Evolutionary conservation across 2,797 vertebrate species (phyloP).

Genomic region (Saxicola maurus): DNA sequence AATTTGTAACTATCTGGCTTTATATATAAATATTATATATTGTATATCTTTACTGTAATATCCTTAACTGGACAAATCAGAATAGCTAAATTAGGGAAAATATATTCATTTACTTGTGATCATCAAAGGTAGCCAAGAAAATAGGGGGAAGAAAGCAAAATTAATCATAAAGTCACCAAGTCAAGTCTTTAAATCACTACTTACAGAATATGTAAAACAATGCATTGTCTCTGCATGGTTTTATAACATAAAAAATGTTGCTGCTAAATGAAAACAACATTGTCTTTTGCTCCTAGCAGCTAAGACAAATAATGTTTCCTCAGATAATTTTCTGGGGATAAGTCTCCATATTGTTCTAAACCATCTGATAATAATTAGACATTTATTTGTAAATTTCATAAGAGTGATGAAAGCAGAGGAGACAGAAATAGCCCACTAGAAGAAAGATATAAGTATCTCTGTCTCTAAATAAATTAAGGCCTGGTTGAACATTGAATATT

Average conservation of each 20-base stretch:
- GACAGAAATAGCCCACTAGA: conserved; percentile 33
- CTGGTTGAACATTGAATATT: background rate
- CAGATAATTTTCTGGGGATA: conserved; percentile 70
- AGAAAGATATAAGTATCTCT: conserved; percentile 23
- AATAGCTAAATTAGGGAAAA: background rate
- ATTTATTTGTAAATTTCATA: conserved; percentile 76
- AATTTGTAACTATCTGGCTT: background rate
- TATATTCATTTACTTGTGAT: background rate
- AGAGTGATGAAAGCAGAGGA: conserved; percentile 33
- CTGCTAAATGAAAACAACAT: conserved; percentile 62
- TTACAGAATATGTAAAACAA: background rate
- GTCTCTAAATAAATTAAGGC: conserved; percentile 15
- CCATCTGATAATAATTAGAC: conserved; percentile 83
- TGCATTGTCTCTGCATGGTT: background rate
- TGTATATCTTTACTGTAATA: background rate
- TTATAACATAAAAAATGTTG: conserved; percentile 68
- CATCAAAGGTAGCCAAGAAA: background rate
- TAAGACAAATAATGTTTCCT: conserved; percentile 64
- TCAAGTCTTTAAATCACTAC: background rate
- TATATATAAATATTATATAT: background rate
- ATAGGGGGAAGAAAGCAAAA: background rate
- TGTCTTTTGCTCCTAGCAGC: conserved; percentile 60
- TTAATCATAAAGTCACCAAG: background rate
- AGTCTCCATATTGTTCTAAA: conserved; percentile 67
- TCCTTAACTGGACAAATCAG: background rate